A percentile compares a stretch with the other conserved stretches of the same genome.
Conservation (phyloP, 1,140 invertebrate species). For the Reticulitermes speratus region DNA sequence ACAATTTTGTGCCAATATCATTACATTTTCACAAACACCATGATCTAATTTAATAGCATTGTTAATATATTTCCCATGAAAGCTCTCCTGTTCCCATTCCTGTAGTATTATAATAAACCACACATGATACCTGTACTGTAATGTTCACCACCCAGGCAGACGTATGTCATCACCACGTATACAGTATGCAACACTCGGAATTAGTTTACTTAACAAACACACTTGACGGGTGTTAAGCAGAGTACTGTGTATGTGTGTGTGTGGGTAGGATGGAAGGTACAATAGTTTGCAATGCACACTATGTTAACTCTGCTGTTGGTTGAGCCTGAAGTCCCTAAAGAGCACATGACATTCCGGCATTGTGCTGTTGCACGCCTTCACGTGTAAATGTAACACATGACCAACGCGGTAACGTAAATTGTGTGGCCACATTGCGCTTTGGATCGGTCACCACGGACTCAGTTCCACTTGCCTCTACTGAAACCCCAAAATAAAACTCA, state of each 20-base stretch:
- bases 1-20: no score
- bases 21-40: no score
- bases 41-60: neutral
- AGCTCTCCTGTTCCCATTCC: neutral
- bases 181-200: neutral
- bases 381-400: neutral
- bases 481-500: no score
- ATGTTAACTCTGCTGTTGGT: neutral
- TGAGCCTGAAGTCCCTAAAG: neutral
- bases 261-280: neutral
- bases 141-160: no score
- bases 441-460: neutral
- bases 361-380: neutral
- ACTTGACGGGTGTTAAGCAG: neutral
- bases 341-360: neutral
- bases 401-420: neutral
- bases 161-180: no score
- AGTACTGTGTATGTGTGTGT: neutral
- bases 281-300: neutral
- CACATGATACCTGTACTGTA: neutral
- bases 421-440: no score
- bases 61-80: neutral
- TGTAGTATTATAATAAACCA: neutral
- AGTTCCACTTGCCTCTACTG: neutral
- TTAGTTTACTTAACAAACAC: constrained; percentile 4